Evolutionary conservation across 2,888 invertebrate genomes (phyloP).

Genomic region (Ornithoptera priamus): DNA sequence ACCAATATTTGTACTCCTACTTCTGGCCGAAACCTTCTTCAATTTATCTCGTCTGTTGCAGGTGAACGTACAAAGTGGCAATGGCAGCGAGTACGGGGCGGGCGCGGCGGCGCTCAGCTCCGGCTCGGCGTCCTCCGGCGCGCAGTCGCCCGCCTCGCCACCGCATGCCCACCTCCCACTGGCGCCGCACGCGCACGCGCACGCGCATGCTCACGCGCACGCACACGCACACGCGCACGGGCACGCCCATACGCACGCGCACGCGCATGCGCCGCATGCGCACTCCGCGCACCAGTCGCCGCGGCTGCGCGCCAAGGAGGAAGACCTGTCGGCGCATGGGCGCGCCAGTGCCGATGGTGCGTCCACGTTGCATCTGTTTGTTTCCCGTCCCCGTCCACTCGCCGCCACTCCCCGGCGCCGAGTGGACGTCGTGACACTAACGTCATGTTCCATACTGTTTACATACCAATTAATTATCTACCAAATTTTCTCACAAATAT

Average conservation of each 20-base stretch:
- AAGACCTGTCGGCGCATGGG: conserved; percentile 81
- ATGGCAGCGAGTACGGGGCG: conserved; percentile 44
- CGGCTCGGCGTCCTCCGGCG: conserved; percentile 69
- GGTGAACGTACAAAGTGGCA: conserved; percentile 67
- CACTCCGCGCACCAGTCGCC: conserved; percentile 52
- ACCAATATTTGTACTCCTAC: too few relatives aligned
- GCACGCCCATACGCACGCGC: conserved; percentile 44
- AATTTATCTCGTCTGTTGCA: conserved; percentile 36
- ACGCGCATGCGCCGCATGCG: conserved; percentile 46
- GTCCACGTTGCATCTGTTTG: conserved; percentile 13
- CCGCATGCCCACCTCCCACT: conserved; percentile 41
- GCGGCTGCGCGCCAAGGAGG: conserved; percentile 81
- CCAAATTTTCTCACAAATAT: too few relatives aligned
- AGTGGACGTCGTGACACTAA: too few relatives aligned
- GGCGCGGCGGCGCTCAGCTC: conserved; percentile 58
- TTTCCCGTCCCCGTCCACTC: too few relatives aligned
- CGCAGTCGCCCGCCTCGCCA: conserved; percentile 67
- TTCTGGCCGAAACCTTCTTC: too few relatives aligned
- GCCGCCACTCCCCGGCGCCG: too few relatives aligned
- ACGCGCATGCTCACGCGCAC: conserved; percentile 51
- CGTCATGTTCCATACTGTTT: too few relatives aligned
- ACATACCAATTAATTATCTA: too few relatives aligned
- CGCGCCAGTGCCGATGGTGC: conserved; percentile 82
- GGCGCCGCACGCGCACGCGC: conserved; percentile 45
- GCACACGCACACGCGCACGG: conserved; percentile 35